Evolutionary conservation across 2,888 invertebrate genomes (phyloP).

Genomic region (Anodontia alba): DNA sequence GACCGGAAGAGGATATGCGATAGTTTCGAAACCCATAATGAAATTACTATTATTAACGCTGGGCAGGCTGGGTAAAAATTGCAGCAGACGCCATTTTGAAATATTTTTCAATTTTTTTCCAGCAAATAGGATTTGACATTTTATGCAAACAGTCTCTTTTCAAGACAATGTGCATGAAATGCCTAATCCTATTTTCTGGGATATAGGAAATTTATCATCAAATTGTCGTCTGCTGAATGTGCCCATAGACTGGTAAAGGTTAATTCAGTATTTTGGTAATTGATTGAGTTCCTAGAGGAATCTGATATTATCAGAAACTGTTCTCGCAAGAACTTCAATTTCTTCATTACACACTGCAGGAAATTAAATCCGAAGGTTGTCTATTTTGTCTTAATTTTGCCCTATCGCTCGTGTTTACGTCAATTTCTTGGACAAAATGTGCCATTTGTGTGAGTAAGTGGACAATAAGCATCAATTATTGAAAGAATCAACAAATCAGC

Average conservation of each 20-base stretch:
- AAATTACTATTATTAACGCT: neutral
- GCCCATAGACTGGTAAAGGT: too few relatives aligned
- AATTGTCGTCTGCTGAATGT: too few relatives aligned
- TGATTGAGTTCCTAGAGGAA: neutral
- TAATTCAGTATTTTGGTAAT: conserved; percentile 1
- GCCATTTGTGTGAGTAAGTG: neutral
- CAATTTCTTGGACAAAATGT: neutral
- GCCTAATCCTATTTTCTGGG: too few relatives aligned
- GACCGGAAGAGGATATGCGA: conserved; percentile 2
- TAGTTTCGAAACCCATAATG: neutral
- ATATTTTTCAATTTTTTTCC: too few relatives aligned
- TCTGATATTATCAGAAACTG: neutral
- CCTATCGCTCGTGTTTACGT: neutral
- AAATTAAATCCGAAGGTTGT: neutral
- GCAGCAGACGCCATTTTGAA: too few relatives aligned
- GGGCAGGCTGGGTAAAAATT: too few relatives aligned
- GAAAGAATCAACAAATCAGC: neutral
- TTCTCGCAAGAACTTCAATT: neutral
- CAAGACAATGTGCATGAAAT: too few relatives aligned
- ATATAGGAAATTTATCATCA: too few relatives aligned
- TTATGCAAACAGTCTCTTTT: too few relatives aligned
- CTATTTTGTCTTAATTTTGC: neutral
- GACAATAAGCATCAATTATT: neutral
- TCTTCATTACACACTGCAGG: neutral
- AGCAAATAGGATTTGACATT: too few relatives aligned